Evolutionary conservation across 2,113 vertebrate genomes (phyloP).

Genomic region (Nibea albiflora): DNA sequence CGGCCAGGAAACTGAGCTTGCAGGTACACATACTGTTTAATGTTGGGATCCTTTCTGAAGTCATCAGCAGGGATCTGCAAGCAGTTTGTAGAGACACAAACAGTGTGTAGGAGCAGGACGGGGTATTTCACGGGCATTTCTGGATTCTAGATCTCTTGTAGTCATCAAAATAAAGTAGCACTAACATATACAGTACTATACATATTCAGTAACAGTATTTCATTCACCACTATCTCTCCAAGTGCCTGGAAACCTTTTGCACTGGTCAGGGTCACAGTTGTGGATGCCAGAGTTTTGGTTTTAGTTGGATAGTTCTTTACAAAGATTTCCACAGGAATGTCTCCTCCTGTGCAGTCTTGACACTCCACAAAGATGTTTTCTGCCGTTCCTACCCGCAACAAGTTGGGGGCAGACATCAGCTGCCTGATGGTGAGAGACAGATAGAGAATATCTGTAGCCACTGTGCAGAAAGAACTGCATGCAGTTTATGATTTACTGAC

Average conservation of each 20-base stretch:
- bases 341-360: constrained; percentile 23
- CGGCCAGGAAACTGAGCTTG: constrained; percentile 65
- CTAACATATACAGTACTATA: background rate
- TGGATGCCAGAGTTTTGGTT: background rate
- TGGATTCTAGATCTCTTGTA: background rate
- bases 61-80: constrained; percentile 59
- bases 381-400: constrained; percentile 77
- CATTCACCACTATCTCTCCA: constrained; percentile 75
- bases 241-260: constrained; percentile 58
- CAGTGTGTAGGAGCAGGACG: background rate
- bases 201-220: background rate
- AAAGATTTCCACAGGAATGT: constrained; percentile 35
- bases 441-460: background rate
- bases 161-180: background rate
- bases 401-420: constrained; percentile 80
- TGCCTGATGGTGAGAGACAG: constrained; percentile 52
- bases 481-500: background rate
- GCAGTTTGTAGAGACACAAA: background rate
- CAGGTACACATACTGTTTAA: constrained; percentile 77
- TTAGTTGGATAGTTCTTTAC: constrained; percentile 76
- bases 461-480: background rate
- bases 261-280: constrained; percentile 49
- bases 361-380: constrained; percentile 67
- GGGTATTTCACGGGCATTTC: accelerated
- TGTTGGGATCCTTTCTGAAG: constrained; percentile 59